Base-by-base conservation (phyloP, 2,888 invertebrate species). In the Clanis bilineata region DNA sequence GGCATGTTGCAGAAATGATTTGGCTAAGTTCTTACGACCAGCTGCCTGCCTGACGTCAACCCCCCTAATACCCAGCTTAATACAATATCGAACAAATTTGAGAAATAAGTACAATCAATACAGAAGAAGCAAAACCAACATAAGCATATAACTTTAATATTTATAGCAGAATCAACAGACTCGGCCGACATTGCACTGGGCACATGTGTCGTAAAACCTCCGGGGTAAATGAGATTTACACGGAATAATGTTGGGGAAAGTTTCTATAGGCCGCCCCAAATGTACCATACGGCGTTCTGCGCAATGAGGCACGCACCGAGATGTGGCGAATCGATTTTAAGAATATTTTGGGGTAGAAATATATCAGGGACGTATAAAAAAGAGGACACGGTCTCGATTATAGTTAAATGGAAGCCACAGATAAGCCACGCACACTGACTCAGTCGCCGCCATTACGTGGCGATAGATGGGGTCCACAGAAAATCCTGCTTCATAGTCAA, bases 331-430 rank as follows among this genome's bases (percentile, higher is more conserved):
- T 51, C 32, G 51, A 51, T 51, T 51, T 47, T 51, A 18, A 18
- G 41, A 0, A 9, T 41, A 41, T 18, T 41, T 41, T 51, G 32
- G 51, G 51, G 71, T 73, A 32, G 23, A 51, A 51, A 28, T 32
- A 28, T 25, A 28, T 10, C 3, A 3, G 32, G 12, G 4, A 12
- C 44, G 22, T 45, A 22, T 45, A 1, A 45, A 45, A 12, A 3
- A n/a, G n/a, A n/a, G n/a, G n/a, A n/a, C n/a, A n/a, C n/a, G n/a
- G n/a, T n/a, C n/a, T n/a, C n/a, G n/a, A n/a, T n/a, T n/a, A n/a
- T n/a, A n/a, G n/a, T n/a, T n/a, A n/a, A n/a, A n/a, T n/a, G n/a
- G n/a, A n/a, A n/a, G n/a, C n/a, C n/a, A n/a, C n/a, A n/a, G n/a
- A n/a, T n/a, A n/a, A n/a, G n/a, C n/a, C n/a, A n/a, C n/a, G n/a